Base-by-base conservation (phyloP, 2,113 vertebrate species). In the Dasyornis broadbenti region DNA sequence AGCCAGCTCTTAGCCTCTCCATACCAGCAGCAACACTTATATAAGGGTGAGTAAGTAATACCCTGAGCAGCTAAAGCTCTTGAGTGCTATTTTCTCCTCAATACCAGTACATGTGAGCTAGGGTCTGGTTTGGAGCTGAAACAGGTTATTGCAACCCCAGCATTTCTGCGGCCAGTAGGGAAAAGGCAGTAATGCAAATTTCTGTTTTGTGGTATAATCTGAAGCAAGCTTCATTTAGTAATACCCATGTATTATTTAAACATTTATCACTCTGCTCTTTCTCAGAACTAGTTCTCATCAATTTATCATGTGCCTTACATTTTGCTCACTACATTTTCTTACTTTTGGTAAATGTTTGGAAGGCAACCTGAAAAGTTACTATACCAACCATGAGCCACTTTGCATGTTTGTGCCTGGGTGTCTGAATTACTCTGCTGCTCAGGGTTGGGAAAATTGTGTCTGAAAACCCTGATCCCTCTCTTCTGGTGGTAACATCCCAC, bases 241-340 rank as follows among this genome's bases (percentile, higher is more conserved):
- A 56, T 44, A 85, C 19, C 35, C 22, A 23, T 92, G 59, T 65
- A 53, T 88, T 95, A 64, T 91, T 97, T 95, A 98, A 97, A 97
- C 37, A 96, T 97, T 97, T 84, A 98, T 96, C 60, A 72, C 60
- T 82, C 84, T 73, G 65, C 82, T 95, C 86, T 92, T 89, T 92
- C 93, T 87, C 83, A 92, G 73, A 97, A 95, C 63, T n/a, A 60
- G 44, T 93, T 90, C 90, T 96, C 85, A 97, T 97, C 71, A 95
- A 97, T 98, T 96, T 97, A 93, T 96, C 85, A 98, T 97, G 85
- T 7, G 23, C 60, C 83, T 95, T 80, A 40, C 76, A 76, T 93
- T 89, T 82, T 89, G 45, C 87, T 93, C 91, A 52, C 56, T 79
- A 54, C 88, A 31, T 95, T 96, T 84, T 88, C 65, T 78, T 86